Evolutionary conservation across 2,113 vertebrate species (phyloP).

Genomic region (Phocoena sinus): DNA sequence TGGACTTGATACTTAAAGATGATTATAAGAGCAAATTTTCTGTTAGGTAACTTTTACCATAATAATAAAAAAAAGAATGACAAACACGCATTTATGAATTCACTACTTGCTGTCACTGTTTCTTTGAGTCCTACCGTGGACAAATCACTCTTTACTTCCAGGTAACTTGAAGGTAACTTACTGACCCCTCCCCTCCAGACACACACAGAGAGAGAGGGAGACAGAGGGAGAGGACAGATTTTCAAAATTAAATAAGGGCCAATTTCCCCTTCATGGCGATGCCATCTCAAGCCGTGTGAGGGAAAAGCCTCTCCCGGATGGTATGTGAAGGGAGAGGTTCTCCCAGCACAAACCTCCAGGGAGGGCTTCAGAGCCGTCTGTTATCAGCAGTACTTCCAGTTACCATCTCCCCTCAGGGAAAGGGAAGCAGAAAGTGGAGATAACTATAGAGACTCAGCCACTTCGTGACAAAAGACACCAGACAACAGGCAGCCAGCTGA

Average conservation of each 20-base stretch:
- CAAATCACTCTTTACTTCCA: neutral
- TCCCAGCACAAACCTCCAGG: neutral
- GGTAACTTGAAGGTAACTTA: neutral
- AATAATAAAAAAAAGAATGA: neutral
- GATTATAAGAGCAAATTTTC: neutral
- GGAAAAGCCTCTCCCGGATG: neutral
- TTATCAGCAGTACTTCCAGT: neutral
- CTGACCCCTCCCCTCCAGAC: neutral
- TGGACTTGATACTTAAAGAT: neutral
- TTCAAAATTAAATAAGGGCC: neutral
- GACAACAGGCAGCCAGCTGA: neutral
- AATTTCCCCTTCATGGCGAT: neutral
- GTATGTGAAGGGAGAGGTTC: neutral
- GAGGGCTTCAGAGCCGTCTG: accelerated
- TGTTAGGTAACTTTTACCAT: neutral
- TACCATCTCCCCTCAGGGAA: neutral
- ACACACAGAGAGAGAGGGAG: neutral
- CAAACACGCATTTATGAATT: neutral
- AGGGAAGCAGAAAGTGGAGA: neutral
- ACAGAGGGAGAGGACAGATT: neutral
- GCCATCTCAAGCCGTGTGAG: neutral
- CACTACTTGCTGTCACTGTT: neutral
- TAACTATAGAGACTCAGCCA: neutral
- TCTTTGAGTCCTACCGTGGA: no score
- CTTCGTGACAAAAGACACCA: neutral